Base-by-base conservation (phyloP, 2,797 vertebrate species). In the Poeciliopsis gracilis region DNA sequence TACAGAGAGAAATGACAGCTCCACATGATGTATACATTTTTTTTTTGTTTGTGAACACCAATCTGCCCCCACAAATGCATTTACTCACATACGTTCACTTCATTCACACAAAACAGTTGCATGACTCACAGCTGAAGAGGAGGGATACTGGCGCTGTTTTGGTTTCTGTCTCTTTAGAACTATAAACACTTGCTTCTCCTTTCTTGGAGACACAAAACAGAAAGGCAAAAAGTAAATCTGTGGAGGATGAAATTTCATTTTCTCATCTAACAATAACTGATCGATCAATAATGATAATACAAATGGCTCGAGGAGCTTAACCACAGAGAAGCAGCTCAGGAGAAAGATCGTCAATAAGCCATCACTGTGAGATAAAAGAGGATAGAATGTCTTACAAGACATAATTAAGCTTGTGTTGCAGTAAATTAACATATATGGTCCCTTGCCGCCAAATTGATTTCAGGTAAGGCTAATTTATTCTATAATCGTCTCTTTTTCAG, bases 81-180 rank as follows among this genome's bases (percentile, higher is more conserved):
- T 71, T 76, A 28, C 77, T 76, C 86, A 43, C 81, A 23, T 77
- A 76, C 72, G n/a, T 75, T 84, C 41, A 76, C 80, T 88, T 88
- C 90, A 94, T 93, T 94, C 94, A 93, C 82, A 90, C 91, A 79
- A 84, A 92, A 87, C 90, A 91, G 92, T 89, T 84, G 90, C 85
- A 79, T 89, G 91, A 93, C 84, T 94, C 91, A 95, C 93, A 93
- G 92, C 87, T 89, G 83, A 82, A 82, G 90, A 93, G 89, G 90
- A 94, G 91, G 88, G 94, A 96, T 95, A 95, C 95, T 96, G 95
- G 88, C 88, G 87, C 88, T 91, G 85, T 92, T 94, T 94, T 94
- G 93, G 91, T 95, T 93, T 84, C 90, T 90, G 82, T 90, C 84
- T 85, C 91, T 91, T 90, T 81, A 90, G 90, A 94, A 82, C 92